Evolutionary conservation across 2,888 invertebrate species (phyloP).

Genomic region (Ypsolopha sequella): DNA sequence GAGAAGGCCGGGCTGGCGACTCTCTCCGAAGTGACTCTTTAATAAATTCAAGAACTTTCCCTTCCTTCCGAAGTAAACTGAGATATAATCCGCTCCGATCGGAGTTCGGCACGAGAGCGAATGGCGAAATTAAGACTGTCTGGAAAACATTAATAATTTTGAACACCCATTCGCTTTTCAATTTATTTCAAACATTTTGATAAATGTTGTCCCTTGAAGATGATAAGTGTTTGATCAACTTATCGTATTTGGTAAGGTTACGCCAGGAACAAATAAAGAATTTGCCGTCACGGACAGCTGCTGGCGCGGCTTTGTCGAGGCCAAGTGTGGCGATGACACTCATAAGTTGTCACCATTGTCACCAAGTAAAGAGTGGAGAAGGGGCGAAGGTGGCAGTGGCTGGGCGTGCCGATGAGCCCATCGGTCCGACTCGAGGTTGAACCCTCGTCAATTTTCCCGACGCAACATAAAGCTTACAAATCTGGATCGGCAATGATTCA

Average conservation of each 20-base stretch:
- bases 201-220: too few species aligned
- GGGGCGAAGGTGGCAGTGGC: too few species aligned
- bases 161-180: not conserved
- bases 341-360: not conserved
- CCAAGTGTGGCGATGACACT: not conserved
- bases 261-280: not conserved
- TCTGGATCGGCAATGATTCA: conserved; percentile 11
- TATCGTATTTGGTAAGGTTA: too few species aligned
- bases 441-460: conserved; percentile 5
- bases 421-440: not conserved
- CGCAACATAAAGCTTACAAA: conserved; percentile 3
- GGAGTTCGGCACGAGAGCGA: conserved; percentile 9
- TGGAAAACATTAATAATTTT: conserved; percentile 10
- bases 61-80: conserved; percentile 14
- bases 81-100: conserved; percentile 4
- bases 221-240: too few species aligned
- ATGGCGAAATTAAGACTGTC: conserved; percentile 17
- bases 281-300: not conserved
- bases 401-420: not conserved
- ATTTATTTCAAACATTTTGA: too few species aligned
- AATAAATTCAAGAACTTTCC: conserved; percentile 23
- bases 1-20: not conserved
- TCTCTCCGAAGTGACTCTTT: conserved; percentile 13
- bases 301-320: not conserved
- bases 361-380: not conserved